Evolutionary conservation across 2,113 vertebrate species (phyloP).

Genomic region (Microtus pennsylvanicus): DNA sequence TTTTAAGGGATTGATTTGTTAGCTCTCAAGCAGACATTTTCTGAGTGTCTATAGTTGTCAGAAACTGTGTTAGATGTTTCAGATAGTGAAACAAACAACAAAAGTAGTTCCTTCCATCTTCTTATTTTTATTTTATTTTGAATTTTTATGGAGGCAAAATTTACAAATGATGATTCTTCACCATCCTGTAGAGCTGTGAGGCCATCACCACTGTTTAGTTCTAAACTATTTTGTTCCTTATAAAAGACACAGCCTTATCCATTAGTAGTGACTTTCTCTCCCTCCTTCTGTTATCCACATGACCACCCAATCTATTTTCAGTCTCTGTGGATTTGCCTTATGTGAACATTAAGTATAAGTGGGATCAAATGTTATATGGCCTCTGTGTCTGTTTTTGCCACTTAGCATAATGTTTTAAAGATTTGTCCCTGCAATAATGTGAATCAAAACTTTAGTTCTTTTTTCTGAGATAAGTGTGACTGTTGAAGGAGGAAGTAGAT

Average conservation of each 20-base stretch:
- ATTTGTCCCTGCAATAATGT: background rate
- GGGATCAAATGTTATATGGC: background rate
- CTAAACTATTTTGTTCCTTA: background rate
- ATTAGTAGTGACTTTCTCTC: background rate
- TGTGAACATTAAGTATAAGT: background rate
- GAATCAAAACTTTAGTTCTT: background rate
- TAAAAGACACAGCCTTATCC: background rate
- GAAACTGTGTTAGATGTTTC: background rate
- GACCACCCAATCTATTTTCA: background rate
- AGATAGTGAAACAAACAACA: background rate
- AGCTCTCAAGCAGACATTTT: background rate
- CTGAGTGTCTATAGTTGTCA: background rate
- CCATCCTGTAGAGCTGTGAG: background rate
- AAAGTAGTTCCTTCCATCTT: background rate
- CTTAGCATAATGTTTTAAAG: background rate
- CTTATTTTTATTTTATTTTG: conserved; percentile 23
- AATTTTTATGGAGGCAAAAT: conserved; percentile 10
- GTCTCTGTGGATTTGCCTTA: background rate
- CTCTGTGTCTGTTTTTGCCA: background rate
- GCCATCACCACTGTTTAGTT: background rate
- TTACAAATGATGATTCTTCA: background rate
- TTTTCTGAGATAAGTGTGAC: background rate
- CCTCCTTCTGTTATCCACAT: background rate
- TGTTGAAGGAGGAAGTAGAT: background rate
- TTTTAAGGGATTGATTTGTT: background rate